Conservation (phyloP, 30 jellyfish, hydroid and myxozoan genomes). For the Aurelia coerulea region DNA sequence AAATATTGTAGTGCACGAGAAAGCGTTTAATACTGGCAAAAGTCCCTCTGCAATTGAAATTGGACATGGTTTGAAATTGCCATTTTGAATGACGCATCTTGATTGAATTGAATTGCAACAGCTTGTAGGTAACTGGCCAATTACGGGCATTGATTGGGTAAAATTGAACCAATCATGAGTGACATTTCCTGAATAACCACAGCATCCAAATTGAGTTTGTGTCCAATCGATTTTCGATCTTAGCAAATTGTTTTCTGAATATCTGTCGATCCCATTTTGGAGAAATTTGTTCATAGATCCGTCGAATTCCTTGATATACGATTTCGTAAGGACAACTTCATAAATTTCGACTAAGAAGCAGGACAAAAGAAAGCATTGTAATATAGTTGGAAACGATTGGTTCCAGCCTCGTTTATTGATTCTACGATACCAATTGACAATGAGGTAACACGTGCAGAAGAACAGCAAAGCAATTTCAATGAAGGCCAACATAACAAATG, state of each 20-base stretch:
- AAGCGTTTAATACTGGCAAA: neutral
- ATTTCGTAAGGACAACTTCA: slow-evolving; percentile 10
- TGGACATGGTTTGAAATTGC: neutral
- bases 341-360: slow-evolving; percentile 36
- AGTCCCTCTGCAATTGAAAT: neutral
- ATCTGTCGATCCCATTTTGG: slow-evolving; percentile 7
- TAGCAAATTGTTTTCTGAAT: neutral
- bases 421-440: slow-evolving; percentile 9
- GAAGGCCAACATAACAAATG: slow-evolving; percentile 27
- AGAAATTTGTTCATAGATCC: slow-evolving; percentile 7
- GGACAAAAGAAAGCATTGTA: slow-evolving; percentile 63
- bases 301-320: slow-evolving; percentile 15
- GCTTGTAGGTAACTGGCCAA: slow-evolving; percentile 24
- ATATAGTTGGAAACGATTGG: slow-evolving; percentile 39
- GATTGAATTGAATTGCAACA: slow-evolving; percentile 18
- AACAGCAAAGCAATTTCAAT: slow-evolving; percentile 19
- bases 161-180: slow-evolving; percentile 42
- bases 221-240: slow-evolving; percentile 33
- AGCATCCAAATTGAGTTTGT: slow-evolving; percentile 29
- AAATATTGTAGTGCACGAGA: slow-evolving; percentile 36
- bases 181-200: slow-evolving; percentile 33
- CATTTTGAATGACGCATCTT: neutral
- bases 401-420: slow-evolving; percentile 46
- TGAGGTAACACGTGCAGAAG: slow-evolving; percentile 9
- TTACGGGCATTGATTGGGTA: neutral